Percentiles rank a stretch among this genome's conserved stretches.
phyloP scores from a whole-genome alignment of 2,888 invertebrate genomes.

The Leucophenga maculata region DNA sequence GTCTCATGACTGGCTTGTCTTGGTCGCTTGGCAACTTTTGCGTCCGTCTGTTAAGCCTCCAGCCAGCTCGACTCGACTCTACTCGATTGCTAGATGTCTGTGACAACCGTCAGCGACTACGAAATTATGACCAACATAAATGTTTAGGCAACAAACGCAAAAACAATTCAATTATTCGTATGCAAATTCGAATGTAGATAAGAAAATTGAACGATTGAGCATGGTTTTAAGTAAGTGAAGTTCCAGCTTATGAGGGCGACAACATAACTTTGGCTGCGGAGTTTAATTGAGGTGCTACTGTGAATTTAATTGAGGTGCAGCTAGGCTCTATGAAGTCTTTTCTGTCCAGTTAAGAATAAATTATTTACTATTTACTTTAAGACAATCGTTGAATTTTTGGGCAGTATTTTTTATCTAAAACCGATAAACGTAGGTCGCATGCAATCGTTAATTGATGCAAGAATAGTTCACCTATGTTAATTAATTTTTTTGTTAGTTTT shows the following conservation, averaged over 20 bases:
- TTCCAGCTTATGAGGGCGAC: slow-evolving; percentile 1
- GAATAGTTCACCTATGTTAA: too few relatives aligned
- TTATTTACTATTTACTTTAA: too few relatives aligned
- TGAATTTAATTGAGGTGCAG: too few relatives aligned
- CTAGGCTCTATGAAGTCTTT: too few relatives aligned
- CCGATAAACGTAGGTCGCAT: too few relatives aligned
- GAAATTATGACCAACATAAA: slow-evolving; percentile 67
- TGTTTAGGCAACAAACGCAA: slow-evolving; percentile 62
- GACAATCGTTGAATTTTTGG: too few relatives aligned
- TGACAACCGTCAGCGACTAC: slow-evolving; percentile 56
- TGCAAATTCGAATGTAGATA: slow-evolving; percentile 55
- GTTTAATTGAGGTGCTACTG: too few relatives aligned
- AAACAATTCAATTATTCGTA: slow-evolving; percentile 68
- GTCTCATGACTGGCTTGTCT: slow-evolving; percentile 17
- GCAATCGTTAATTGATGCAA: too few relatives aligned
- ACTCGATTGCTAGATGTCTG: slow-evolving; percentile 33
- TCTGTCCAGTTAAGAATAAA: too few relatives aligned
- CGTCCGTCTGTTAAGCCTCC: slow-evolving; percentile 29
- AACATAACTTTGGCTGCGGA: too few relatives aligned
- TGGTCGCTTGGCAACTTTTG: slow-evolving; percentile 24
- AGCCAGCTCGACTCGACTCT: slow-evolving; percentile 35
- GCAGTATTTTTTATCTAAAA: too few relatives aligned
- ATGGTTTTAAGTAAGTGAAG: slow-evolving; percentile 8
- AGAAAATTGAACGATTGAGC: slow-evolving; percentile 13
- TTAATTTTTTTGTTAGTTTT: too few relatives aligned